Conservation (phyloP, 1,140 invertebrate genomes). For the Drosophila lacertosa region DNA sequence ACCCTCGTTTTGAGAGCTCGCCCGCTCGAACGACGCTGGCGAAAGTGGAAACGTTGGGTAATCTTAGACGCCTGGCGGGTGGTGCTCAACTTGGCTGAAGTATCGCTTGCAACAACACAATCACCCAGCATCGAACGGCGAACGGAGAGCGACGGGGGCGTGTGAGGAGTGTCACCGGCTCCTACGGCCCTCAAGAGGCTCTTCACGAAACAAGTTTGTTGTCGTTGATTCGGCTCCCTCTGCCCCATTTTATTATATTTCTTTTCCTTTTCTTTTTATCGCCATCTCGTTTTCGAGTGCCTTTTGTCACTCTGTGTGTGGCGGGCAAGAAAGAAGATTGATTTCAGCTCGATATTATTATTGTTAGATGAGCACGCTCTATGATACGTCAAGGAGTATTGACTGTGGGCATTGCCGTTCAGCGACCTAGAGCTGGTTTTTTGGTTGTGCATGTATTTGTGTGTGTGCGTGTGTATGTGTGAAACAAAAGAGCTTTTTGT, state of each 20-base stretch:
- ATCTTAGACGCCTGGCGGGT: slow-evolving; percentile 33
- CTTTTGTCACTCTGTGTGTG: background rate
- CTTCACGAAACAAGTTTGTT: slow-evolving; percentile 29
- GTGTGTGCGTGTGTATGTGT: background rate
- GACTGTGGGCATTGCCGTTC: slow-evolving; percentile 19
- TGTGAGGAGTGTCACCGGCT: slow-evolving; percentile 24
- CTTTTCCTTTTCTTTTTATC: background rate
- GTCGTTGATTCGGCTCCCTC: background rate
- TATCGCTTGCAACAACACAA: slow-evolving; percentile 26
- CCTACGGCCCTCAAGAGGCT: slow-evolving; percentile 17
- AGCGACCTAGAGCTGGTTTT: slow-evolving; percentile 28
- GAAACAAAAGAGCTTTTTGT: background rate
- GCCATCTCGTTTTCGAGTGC: background rate
- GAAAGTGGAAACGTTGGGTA: slow-evolving; percentile 41
- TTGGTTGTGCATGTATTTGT: slow-evolving; percentile 7
- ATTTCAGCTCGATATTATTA: slow-evolving; percentile 37
- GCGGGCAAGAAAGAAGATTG: slow-evolving; percentile 18
- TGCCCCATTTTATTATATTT: background rate
- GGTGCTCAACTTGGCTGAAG: slow-evolving; percentile 29
- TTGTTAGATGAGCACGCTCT: slow-evolving; percentile 14
- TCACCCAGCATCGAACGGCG: slow-evolving; percentile 1
- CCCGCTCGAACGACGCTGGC: background rate
- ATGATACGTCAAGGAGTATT: slow-evolving; percentile 25
- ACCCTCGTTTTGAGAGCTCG: slow-evolving; percentile 23
- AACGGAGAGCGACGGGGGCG: too few relatives aligned